phyloP scores from a whole-genome alignment of 2,797 vertebrate genomes.

The Lepilemur ruficaudatus region DNA sequence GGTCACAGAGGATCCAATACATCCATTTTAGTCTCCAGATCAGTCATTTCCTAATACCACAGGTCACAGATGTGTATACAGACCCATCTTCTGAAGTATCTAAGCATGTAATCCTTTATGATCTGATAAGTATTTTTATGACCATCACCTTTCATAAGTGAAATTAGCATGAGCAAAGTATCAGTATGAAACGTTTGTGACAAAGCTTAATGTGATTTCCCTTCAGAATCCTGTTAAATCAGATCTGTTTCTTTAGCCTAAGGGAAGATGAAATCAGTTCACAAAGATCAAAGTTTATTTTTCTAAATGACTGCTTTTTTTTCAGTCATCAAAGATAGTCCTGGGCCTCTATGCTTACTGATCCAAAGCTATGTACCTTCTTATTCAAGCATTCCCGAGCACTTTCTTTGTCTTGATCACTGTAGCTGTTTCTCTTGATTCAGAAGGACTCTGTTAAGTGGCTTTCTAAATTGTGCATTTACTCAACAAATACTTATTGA shows the following conservation, averaged over 20 bases:
- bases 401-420: not conserved
- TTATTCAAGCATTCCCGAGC: not conserved
- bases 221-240: not conserved
- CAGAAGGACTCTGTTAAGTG: not conserved
- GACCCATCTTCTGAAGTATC: not conserved
- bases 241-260: not conserved
- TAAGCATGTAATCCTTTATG: not conserved
- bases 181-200: not conserved
- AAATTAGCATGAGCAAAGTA: not conserved
- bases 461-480: not conserved
- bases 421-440: not conserved
- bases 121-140: not conserved
- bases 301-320: not conserved
- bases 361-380: not conserved
- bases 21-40: not conserved
- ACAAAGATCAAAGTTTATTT: not conserved
- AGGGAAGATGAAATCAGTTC: not conserved
- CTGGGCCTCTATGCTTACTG: not conserved
- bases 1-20: not conserved
- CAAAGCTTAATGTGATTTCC: not conserved
- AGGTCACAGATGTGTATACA: not conserved
- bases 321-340: not conserved
- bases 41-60: not conserved
- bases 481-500: not conserved
- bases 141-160: not conserved